Conservation (phyloP, 2,888 invertebrate species). For the Strigamia transsilvanica region DNA sequence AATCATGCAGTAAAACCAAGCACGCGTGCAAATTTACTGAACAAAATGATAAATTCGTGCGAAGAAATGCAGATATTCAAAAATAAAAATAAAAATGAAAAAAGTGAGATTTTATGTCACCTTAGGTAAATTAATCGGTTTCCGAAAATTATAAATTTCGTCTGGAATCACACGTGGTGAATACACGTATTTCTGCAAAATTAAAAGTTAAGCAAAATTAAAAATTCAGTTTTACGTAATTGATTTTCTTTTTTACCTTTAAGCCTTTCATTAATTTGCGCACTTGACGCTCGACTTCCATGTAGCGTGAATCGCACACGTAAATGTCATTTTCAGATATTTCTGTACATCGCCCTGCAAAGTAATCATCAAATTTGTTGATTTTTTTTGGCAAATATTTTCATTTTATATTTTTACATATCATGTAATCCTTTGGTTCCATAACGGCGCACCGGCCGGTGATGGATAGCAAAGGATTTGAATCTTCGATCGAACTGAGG, state of each 20-base stretch:
- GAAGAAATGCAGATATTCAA: background rate
- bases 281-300: constrained; percentile 83
- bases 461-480: constrained; percentile 88
- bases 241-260: constrained; percentile 56
- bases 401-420: constrained; percentile 72
- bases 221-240: no score
- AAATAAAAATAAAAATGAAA: background rate
- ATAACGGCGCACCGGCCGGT: constrained; percentile 91
- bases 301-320: constrained; percentile 90
- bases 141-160: constrained; percentile 84
- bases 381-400: background rate
- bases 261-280: constrained; percentile 71
- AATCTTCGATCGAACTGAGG: constrained; percentile 88
- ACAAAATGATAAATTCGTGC: background rate
- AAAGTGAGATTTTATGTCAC: constrained; percentile 51
- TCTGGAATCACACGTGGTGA: constrained; percentile 82
- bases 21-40: background rate
- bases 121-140: constrained; percentile 66
- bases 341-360: constrained; percentile 88
- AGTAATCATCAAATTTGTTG: background rate
- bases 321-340: constrained; percentile 90
- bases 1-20: background rate
- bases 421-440: constrained; percentile 87
- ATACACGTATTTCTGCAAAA: constrained; percentile 76
- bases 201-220: no score